These are phyloP conservation scores for Aleiodes sp. DNA, from an alignment of 1,140 invertebrate species.

Conservation along the genomic window DNA sequence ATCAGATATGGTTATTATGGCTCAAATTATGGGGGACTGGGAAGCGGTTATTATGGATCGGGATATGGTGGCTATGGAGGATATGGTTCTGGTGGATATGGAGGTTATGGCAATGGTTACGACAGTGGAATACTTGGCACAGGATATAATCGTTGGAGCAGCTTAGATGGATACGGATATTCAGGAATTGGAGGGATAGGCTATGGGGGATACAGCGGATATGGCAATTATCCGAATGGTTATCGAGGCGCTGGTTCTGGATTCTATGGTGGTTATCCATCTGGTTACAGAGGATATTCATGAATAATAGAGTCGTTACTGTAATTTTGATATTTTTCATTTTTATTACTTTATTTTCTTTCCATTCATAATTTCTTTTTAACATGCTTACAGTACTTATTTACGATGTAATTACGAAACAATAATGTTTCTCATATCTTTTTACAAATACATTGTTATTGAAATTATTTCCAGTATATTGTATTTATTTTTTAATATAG, in stretches of 20 bases:
- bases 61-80: slow-evolving; percentile 25
- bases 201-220: slow-evolving; percentile 33
- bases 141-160: not conserved
- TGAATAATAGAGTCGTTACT: not conserved
- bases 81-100: slow-evolving; percentile 34
- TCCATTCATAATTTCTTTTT: not conserved
- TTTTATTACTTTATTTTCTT: not conserved
- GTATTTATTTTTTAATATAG: slow-evolving; percentile 8
- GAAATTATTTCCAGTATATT: not conserved
- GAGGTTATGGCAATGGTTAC: slow-evolving; percentile 10
- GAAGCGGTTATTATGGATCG: slow-evolving; percentile 8
- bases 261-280: slow-evolving; percentile 21
- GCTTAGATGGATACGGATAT: slow-evolving; percentile 27
- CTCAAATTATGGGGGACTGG: too few species aligned
- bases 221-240: slow-evolving; percentile 35
- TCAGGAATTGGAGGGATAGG: slow-evolving; percentile 30
- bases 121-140: too few species aligned
- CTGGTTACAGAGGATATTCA: slow-evolving; percentile 21
- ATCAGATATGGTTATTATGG: slow-evolving; percentile 35
- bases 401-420: not conserved
- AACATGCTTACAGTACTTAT: not conserved
- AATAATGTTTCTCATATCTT: slow-evolving; percentile 6
- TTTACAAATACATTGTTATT: slow-evolving; percentile 24
- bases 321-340: not conserved
- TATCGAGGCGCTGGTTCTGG: slow-evolving; percentile 34